Conservation (phyloP, 2,113 vertebrate species). For the Cyanoramphus novaezelandiae region DNA sequence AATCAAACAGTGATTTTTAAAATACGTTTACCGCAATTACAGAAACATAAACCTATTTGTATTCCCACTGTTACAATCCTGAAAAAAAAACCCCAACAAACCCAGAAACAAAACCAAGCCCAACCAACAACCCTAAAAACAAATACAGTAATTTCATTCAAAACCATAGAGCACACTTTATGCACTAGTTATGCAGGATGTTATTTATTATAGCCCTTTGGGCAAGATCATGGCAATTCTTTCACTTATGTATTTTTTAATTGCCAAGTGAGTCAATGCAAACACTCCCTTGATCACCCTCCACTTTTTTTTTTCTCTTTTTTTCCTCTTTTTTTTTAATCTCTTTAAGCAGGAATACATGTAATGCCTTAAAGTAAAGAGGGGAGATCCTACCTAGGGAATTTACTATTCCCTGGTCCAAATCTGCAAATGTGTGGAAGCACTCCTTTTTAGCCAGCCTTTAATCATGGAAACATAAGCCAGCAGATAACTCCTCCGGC, state of each 20-base stretch:
- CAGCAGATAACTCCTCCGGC: background rate
- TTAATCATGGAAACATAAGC: background rate
- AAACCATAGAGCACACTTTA: conserved; percentile 20
- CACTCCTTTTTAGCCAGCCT: background rate
- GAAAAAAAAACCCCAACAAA: background rate
- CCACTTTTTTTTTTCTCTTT: background rate
- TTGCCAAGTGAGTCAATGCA: background rate
- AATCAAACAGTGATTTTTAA: conserved; percentile 40
- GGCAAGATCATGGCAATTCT: conserved; percentile 35
- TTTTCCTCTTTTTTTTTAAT: rapidly evolving
- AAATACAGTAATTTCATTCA: conserved; percentile 26
- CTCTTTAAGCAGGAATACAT: background rate
- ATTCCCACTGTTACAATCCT: background rate
- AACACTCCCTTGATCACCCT: background rate
- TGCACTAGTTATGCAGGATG: background rate
- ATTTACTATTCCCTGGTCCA: background rate
- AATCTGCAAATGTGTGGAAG: background rate
- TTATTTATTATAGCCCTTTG: conserved; percentile 24
- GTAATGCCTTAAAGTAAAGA: background rate
- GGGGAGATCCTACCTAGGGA: background rate
- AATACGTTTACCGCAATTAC: conserved; percentile 24
- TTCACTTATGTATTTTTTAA: conserved; percentile 22
- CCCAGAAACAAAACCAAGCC: background rate
- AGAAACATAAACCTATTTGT: conserved; percentile 36
- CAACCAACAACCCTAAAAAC: conserved; percentile 4